Evolutionary conservation across 2,888 invertebrate genomes (phyloP), one percentile per base, ranked within the genome.

Genomic region (Caenorhabditis zanzibari): DNA sequence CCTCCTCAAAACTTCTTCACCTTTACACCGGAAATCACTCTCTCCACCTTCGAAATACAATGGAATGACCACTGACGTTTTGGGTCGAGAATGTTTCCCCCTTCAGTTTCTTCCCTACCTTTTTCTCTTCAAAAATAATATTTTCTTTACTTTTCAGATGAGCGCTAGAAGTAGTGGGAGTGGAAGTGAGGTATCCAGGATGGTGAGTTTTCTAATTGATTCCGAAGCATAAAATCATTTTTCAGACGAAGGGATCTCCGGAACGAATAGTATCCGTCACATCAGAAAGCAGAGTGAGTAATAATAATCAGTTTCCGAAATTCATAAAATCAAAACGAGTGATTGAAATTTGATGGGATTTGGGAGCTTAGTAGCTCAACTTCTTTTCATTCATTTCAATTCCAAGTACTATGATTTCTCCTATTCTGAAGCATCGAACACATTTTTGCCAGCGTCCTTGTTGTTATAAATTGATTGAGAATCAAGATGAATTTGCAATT

Each of bases 261-360:
- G 71, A 76, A 44, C 69, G 71, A 44, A 38, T 61, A n/a, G 32
- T 83, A 41, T 83, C 83, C 28, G 69, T 71, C 10, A 83, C 83
- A 41, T 14, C 49, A 28, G 83, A 74, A 44, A 79, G 79, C 56
- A 69, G 59, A 54, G 83, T 79, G 41, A 75, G 79, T 63, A n/a
- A 35, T 7, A 16, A 16, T 14, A 1, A 66, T 2, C n/a, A 32
- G 22, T 52, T 68, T 68, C 68, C 68, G 68, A 68, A 68, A 32
- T 38, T 68, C 54, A 54, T 68, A 54, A 68, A 49, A 28, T 64
- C 56, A 61, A 72, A 24, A 32, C 12, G 44, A 49, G 2, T 72
- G 49, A 58, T 61, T 52, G 61, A 12, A 16, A 16, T 38, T 44
- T 75, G n/a, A 66, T 58, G 52, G 49, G 26, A 24, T 68, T 22